Evolutionary conservation across 2,888 invertebrate species (phyloP), one percentile per base, ranked within the genome.

Genomic region (Oscheius sp.): DNA sequence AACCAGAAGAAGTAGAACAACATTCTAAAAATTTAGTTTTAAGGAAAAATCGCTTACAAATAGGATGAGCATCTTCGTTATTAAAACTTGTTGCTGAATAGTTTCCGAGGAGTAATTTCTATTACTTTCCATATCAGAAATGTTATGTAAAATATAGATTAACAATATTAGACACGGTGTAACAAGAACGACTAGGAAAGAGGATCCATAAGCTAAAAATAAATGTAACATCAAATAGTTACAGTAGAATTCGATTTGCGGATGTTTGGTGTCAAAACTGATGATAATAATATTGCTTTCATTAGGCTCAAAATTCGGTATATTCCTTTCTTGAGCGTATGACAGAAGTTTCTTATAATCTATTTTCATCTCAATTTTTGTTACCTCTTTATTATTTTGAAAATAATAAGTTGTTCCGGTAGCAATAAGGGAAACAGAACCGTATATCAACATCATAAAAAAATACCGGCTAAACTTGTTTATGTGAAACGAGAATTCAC

Each of bases 71-170:
- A 54, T 32, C 8, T 5, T 17, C 3, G 54, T 54, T 4, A 54
- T 22, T 6, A 33, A 17, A 17, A 17, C 36, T 22, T 54, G 54
- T 4, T 22, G 33, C 22, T n/a, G 32, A 20, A 54, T 30, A 9
- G n/a, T 54, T 33, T 54, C 54, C 22, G 54, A 22, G 9, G 54
- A 54, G 36, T 33, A 54, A 17, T 54, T 54, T 3, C 54, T 17
- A 22, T 54, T 54, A 2, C n/a, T 33, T 17, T 54, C 5, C 1
- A 54, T 14, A 20, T 54, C 17, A 6, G 54, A 54, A 6, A 12
- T 4, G 5, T 20, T 4, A 24, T 54, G 36, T 9, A 32, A 14
- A n/a, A 54, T 33, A 6, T 20, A 33, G 12, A 54, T 22, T 17
- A 54, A 54, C 12, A 54, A 1, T 2, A 54, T 54, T 2, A 54